Evolutionary conservation across 2,888 invertebrate species (phyloP), one percentile per base, ranked within the genome.

Genomic region (Lasioglossum marginatum): DNA sequence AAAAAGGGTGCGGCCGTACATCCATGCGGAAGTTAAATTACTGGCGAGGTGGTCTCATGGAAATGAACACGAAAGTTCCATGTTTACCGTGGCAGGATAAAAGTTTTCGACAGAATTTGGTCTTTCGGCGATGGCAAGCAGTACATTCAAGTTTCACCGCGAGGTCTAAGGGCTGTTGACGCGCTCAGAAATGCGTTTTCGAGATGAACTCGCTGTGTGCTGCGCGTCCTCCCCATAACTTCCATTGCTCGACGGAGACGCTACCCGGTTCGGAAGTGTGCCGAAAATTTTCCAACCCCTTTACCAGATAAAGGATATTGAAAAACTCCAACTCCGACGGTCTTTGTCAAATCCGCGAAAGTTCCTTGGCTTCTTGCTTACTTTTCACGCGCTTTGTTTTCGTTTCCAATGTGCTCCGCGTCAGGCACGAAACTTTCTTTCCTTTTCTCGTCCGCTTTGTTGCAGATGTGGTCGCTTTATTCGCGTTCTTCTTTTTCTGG

Each of bases 91-190:
- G 68, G 31, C 77, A 78, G 27, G 79, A 82, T 27, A 85, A 91
- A 91, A 90, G 81, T 90, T 91, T 81, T 75, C 81, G 83, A 70
- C 68, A 88, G 81, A 91, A 91, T 90, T 89, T 63, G 82, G 83
- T 82, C 81, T 80, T 80, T 71, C 80, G 82, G 71, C 87, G 82
- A 72, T 52, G 83, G 27, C 80, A 68, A 68, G 75, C 70, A 78
- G 78, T 71, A 79, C 83, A 85, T 88, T 80, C 88, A 91, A 90
- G 89, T 90, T 91, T 81, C 77, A n/a, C 52, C 79, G 82, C 77
- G 48, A 68, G 81, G 90, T 85, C 91, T 85, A 83, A 84, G 88
- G 77, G 80, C 81, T 81, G 91, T 79, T 86, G 87, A 83, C 87
- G 78, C 86, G 82, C 82, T 79, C 85, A 81, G 88, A 89, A 92